phyloP scores from a whole-genome alignment of 2,113 vertebrate species.

The Paramormyrops kingsleyae region DNA sequence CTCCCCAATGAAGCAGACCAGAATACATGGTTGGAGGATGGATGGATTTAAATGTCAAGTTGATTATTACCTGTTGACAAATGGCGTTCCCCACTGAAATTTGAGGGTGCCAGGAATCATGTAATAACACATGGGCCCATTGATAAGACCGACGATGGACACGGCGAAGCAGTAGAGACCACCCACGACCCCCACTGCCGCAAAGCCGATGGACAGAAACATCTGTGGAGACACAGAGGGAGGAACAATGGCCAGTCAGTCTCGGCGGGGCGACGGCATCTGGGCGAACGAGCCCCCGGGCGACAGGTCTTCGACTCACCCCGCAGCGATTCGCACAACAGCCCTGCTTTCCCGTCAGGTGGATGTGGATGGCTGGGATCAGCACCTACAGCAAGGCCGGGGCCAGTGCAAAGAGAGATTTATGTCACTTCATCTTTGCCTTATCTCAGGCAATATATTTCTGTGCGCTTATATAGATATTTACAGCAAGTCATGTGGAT shows the following conservation, averaged over 20 bases:
- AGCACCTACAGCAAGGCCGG: conserved; percentile 49
- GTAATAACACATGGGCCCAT: conserved; percentile 59
- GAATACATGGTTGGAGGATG: not conserved
- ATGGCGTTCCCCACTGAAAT: conserved; percentile 41
- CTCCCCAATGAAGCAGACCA: not conserved
- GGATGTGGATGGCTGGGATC: conserved; percentile 64
- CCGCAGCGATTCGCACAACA: conserved; percentile 70
- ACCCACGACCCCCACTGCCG: conserved; percentile 56
- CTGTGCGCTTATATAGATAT: not conserved
- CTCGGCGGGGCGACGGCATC: not conserved
- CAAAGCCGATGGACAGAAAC: conserved; percentile 65
- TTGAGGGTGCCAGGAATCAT: fast-evolving
- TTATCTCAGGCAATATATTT: not conserved
- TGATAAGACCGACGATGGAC: conserved; percentile 53
- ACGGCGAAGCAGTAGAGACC: conserved; percentile 59
- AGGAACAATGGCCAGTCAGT: not conserved
- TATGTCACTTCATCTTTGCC: not conserved
- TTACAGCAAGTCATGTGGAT: not conserved
- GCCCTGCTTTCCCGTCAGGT: conserved; percentile 57
- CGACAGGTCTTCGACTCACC: conserved; percentile 49
- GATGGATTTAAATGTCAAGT: not conserved
- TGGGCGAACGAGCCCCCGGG: not conserved
- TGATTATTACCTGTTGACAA: conserved; percentile 48
- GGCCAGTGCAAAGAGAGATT: not conserved
- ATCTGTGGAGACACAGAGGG: conserved; percentile 48